phyloP scores from a whole-genome alignment of 2,113 vertebrate species.

The Cyanistes caeruleus region DNA sequence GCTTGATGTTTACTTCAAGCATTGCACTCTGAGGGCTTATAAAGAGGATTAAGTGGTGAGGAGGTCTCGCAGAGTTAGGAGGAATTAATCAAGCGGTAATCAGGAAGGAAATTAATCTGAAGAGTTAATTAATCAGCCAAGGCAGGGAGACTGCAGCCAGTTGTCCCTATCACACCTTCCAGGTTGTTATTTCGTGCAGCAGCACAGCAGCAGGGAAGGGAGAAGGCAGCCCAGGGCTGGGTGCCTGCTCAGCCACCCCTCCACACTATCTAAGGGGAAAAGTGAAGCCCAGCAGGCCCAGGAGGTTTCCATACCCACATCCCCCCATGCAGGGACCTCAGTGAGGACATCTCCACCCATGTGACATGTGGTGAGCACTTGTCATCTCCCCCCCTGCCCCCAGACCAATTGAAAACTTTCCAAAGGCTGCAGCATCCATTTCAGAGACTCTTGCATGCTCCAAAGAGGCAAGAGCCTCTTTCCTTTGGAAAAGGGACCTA shows the following conservation, averaged over 20 bases:
- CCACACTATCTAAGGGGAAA: not conserved
- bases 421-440: not conserved
- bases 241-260: not conserved
- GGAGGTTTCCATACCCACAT: not conserved
- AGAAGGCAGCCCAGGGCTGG: not conserved
- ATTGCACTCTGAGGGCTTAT: slow-evolving; percentile 54
- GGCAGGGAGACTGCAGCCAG: slow-evolving; percentile 48
- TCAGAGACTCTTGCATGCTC: not conserved
- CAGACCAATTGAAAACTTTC: not conserved
- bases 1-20: slow-evolving; percentile 50
- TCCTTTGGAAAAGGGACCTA: not conserved
- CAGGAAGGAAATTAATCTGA: slow-evolving; percentile 60
- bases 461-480: not conserved
- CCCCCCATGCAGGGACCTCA: not conserved
- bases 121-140: slow-evolving; percentile 57
- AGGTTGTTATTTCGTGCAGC: not conserved
- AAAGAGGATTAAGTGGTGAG: slow-evolving; percentile 63
- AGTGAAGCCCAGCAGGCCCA: not conserved
- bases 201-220: not conserved
- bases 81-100: slow-evolving; percentile 67
- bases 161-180: slow-evolving; percentile 33
- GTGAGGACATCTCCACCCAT: not conserved
- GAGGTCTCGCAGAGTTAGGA: slow-evolving; percentile 20
- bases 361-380: fast-evolving
- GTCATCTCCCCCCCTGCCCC: fast-evolving